Percentiles rank a stretch among this genome's conserved stretches.
Evolutionary conservation across 1,140 invertebrate species (phyloP).

Genomic region (Ceratosolen fusciceps): DNA sequence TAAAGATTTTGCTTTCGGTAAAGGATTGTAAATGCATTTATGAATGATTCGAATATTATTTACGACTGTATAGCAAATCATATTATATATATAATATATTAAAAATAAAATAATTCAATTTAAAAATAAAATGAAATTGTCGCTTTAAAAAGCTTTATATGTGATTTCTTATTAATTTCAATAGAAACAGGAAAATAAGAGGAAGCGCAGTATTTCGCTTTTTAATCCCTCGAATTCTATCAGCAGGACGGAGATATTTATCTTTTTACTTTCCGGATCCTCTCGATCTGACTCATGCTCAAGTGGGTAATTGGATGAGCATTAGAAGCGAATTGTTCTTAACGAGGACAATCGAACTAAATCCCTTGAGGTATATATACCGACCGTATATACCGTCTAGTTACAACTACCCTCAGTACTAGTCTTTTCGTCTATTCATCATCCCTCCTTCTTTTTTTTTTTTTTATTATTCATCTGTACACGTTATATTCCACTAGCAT

Average conservation of each 20-base stretch:
- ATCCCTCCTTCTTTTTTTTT: not conserved
- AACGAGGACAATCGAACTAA: conserved; percentile 36
- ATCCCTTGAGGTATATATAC: conserved; percentile 9
- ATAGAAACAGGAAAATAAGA: not conserved
- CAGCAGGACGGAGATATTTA: not conserved
- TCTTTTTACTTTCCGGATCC: not conserved
- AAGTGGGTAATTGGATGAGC: conserved; percentile 27
- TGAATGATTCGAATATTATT: no score
- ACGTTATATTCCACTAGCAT: not conserved
- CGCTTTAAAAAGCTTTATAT: not conserved
- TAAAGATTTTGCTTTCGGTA: no score
- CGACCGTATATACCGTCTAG: conserved; percentile 33
- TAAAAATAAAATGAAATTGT: no score
- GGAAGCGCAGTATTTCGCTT: not conserved
- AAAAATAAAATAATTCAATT: no score
- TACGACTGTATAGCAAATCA: no score
- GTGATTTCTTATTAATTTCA: not conserved
- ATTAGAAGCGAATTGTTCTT: conserved; percentile 30
- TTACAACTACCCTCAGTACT: conserved; percentile 4
- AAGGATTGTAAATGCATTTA: no score
- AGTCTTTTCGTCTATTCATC: not conserved
- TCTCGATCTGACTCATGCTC: not conserved
- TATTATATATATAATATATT: no score
- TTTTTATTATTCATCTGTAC: not conserved
- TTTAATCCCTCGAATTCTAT: not conserved